These are phyloP conservation scores for Centropus unirufus DNA, from an alignment of 2,113 vertebrate genomes.

Conservation along the genomic window DNA sequence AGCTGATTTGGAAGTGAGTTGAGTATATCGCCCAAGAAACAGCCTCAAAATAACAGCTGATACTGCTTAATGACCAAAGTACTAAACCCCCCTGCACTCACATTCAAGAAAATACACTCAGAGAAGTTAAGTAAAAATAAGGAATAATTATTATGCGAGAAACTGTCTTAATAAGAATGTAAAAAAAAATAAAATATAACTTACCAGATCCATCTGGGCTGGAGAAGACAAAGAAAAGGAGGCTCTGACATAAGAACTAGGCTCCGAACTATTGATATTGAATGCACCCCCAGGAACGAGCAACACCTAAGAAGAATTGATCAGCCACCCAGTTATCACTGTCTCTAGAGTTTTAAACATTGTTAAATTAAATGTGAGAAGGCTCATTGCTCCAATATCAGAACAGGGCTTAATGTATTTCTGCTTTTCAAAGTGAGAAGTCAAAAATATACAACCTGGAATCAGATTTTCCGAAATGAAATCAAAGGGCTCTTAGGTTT, in stretches of 20 bases:
- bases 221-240: slow-evolving; percentile 88
- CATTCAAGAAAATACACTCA: not conserved
- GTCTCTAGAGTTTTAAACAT: not conserved
- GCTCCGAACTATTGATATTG: slow-evolving; percentile 79
- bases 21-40: not conserved
- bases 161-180: not conserved
- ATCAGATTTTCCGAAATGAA: not conserved
- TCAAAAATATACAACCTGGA: not conserved
- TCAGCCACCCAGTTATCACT: not conserved
- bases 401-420: not conserved
- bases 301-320: slow-evolving; percentile 80
- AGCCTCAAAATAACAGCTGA: not conserved
- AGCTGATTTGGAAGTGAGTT: not conserved
- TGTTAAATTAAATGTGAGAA: not conserved
- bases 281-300: slow-evolving; percentile 89
- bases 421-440: not conserved
- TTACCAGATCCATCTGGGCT: slow-evolving; percentile 88
- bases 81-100: not conserved
- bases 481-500: not conserved
- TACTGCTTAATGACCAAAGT: not conserved
- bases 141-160: not conserved
- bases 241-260: slow-evolving; percentile 86
- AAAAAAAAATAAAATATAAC: not conserved
- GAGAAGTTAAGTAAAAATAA: not conserved
- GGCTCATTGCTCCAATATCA: not conserved